Evolutionary conservation across 2,113 vertebrate species (phyloP), one percentile per base, ranked within the genome.

Genomic region (Strix uralensis): DNA sequence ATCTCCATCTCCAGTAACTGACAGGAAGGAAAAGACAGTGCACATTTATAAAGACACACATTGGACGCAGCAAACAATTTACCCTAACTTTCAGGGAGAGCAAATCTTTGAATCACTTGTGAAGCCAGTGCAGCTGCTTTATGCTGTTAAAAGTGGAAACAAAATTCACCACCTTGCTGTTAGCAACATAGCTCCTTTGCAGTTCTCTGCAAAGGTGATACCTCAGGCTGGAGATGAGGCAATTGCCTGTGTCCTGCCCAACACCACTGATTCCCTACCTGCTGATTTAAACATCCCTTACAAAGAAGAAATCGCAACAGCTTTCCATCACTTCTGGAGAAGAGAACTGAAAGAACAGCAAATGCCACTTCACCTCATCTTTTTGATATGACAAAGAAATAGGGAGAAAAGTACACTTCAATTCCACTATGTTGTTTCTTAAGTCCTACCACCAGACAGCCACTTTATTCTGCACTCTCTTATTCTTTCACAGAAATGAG

Each of bases 1-100:
- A 26, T 96, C 96, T 89, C 95, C 96, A 94, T 94, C 96, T 86
- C 96, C 95, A 67, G 89, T 88, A 75, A 95, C 91, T 96, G 65
- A 79, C 54, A 58, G 38, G 69, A 91, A 59, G 58, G 75, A 82
- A 69, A 94, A 61, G 30, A 32, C 25, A 40, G 66, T 15, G 63
- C 29, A 59, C 36, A 1, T 7, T 63, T 79, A 40, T 79, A 73
- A 90, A 87, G 21, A 55, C 47, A 90, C 30, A 84, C 36, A 42
- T 10, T 62, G 40, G 29, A 52, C 58, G 15, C 46, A 58, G 47
- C 44, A 69, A 90, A 47, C 20, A 52, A 72, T 80, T 88, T 59
- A 30, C 26, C 15, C 29, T 15, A 10, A 73, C 67, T 57, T 88
- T 74, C 38, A 74, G 15, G 34, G 52, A 73, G 4, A 65, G 38